Evolutionary conservation across 2,797 vertebrate genomes (phyloP).

Genomic region (Lemur catta): DNA sequence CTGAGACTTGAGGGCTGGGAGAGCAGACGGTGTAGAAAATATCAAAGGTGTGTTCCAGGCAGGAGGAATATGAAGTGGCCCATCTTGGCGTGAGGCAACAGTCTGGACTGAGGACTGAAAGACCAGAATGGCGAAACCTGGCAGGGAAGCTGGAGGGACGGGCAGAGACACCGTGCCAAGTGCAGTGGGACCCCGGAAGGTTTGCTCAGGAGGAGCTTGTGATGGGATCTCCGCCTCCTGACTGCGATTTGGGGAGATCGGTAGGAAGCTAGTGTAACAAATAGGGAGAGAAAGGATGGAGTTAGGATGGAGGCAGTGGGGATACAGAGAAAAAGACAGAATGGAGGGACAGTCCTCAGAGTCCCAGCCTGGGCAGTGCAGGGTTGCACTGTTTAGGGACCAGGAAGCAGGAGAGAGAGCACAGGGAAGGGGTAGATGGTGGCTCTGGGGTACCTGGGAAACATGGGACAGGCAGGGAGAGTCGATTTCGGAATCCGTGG

Average conservation of each 20-base stretch:
- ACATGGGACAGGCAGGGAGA: neutral
- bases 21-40: neutral
- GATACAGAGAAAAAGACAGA: too few species aligned
- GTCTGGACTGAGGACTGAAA: neutral
- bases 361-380: neutral
- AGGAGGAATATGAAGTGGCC: neutral
- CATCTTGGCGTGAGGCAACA: neutral
- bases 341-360: too few species aligned
- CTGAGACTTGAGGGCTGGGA: neutral
- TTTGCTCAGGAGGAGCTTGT: neutral
- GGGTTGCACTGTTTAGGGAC: too few species aligned
- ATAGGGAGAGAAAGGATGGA: neutral
- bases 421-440: neutral
- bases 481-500: neutral
- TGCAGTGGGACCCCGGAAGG: neutral
- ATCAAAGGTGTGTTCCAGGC: neutral
- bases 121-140: too few species aligned
- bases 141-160: fast-evolving
- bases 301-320: neutral
- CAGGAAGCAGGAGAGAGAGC: neutral
- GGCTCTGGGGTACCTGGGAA: neutral
- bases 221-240: neutral
- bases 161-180: neutral
- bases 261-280: neutral
- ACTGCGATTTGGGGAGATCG: too few species aligned